Evolutionary conservation across 2,888 invertebrate species (phyloP).

Genomic region (Limnephilus auricula): DNA sequence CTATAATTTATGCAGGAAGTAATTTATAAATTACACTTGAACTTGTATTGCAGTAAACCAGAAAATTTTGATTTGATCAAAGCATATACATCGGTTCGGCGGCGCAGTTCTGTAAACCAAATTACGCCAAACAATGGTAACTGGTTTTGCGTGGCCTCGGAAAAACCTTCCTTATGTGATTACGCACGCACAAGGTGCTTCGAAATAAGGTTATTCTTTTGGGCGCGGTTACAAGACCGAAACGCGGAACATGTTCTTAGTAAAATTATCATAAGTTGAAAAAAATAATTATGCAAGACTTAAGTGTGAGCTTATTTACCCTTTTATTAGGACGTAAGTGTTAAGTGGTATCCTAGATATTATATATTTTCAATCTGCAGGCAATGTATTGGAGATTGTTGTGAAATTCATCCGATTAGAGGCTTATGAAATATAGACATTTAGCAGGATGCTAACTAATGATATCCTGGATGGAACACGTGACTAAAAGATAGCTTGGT

Average conservation of each 20-base stretch:
- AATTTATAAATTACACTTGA: constrained; percentile 40
- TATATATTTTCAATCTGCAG: neutral
- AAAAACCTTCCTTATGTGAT: constrained; percentile 37
- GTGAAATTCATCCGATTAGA: neutral
- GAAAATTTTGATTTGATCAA: constrained; percentile 21
- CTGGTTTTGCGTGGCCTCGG: constrained; percentile 36
- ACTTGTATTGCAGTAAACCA: constrained; percentile 30
- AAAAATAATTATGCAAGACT: neutral
- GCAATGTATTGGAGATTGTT: neutral
- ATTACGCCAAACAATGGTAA: constrained; percentile 14
- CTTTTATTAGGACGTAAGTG: neutral
- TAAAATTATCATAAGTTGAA: neutral
- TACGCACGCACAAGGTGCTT: constrained; percentile 35
- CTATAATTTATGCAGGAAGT: constrained; percentile 23
- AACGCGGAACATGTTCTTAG: neutral
- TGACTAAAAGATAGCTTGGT: neutral
- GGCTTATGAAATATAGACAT: neutral
- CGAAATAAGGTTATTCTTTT: constrained; percentile 13
- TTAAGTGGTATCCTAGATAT: neutral
- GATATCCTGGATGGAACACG: neutral
- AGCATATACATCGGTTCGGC: neutral
- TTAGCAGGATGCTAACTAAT: neutral
- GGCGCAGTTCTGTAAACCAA: constrained; percentile 21
- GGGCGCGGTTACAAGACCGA: neutral
- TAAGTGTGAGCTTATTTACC: neutral